A percentile compares a stretch with the other conserved stretches of the same genome.
Conservation (phyloP, 2,797 vertebrate species). For the Acomys russatus region DNA sequence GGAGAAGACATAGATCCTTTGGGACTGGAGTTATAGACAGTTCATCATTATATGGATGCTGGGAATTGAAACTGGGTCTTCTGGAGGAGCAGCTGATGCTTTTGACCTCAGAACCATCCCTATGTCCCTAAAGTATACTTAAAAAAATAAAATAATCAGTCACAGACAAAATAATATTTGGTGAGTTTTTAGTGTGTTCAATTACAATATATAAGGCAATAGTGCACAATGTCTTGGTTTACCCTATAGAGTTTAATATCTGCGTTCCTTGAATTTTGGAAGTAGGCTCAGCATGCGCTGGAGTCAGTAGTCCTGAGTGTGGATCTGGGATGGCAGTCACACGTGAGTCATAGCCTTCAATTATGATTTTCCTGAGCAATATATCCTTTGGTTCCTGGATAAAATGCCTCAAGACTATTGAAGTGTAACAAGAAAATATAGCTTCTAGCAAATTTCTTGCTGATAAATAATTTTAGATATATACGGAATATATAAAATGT, state of each 20-base stretch:
- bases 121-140: background rate
- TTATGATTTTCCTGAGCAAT: background rate
- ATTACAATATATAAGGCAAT: background rate
- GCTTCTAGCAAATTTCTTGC: background rate
- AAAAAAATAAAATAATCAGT: background rate
- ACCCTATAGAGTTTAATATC: background rate
- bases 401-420: background rate
- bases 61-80: background rate
- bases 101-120: background rate
- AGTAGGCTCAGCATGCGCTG: background rate
- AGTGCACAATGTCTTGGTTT: background rate
- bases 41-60: background rate
- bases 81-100: background rate
- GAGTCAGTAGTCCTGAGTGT: background rate
- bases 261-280: background rate
- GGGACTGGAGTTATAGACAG: background rate
- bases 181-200: background rate
- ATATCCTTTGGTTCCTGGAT: background rate
- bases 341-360: background rate
- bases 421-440: slow-evolving; percentile 39
- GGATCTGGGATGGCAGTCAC: background rate
- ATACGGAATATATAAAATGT: slow-evolving; percentile 1
- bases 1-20: background rate
- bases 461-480: background rate
- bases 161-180: background rate